Evolutionary conservation across 1,140 invertebrate species (phyloP).

Genomic region (Aphaenogaster rudis): DNA sequence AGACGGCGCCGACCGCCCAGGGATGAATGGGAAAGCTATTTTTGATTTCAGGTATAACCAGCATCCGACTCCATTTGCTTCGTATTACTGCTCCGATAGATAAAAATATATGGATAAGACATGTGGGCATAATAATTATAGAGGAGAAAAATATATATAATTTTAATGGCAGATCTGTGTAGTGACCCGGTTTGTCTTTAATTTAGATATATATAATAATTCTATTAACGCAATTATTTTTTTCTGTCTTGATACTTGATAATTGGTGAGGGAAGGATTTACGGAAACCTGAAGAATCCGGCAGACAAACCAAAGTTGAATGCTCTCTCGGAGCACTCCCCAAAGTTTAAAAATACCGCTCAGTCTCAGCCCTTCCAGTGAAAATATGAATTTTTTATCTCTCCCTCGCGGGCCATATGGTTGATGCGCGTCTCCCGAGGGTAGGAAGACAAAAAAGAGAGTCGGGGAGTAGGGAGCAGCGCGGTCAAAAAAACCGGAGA

Average conservation of each 20-base stretch:
- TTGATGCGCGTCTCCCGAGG: constrained; percentile 69
- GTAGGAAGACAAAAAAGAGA: constrained; percentile 72
- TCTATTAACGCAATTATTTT: not conserved
- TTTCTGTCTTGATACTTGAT: not conserved
- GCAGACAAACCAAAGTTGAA: constrained; percentile 66
- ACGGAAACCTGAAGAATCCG: constrained; percentile 53
- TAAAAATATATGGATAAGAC: constrained; percentile 17
- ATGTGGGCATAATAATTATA: not conserved
- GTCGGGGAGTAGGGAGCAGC: constrained; percentile 45
- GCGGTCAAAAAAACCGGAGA: constrained; percentile 54
- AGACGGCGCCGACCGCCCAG: constrained; percentile 58
- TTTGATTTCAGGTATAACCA: constrained; percentile 24
- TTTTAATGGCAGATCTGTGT: too few species aligned
- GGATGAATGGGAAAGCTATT: constrained; percentile 44
- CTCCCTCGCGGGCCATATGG: constrained; percentile 75
- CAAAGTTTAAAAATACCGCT: constrained; percentile 74
- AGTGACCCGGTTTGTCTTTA: not conserved
- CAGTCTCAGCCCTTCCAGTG: constrained; percentile 81
- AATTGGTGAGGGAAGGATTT: constrained; percentile 8
- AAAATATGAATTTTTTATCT: constrained; percentile 83
- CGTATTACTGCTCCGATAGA: not conserved
- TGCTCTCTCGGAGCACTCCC: constrained; percentile 54
- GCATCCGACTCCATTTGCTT: not conserved
- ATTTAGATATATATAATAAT: not conserved
- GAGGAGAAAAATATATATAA: not conserved